Conservation (phyloP, 1,140 invertebrate species). For the Wiebesia pumilae region DNA sequence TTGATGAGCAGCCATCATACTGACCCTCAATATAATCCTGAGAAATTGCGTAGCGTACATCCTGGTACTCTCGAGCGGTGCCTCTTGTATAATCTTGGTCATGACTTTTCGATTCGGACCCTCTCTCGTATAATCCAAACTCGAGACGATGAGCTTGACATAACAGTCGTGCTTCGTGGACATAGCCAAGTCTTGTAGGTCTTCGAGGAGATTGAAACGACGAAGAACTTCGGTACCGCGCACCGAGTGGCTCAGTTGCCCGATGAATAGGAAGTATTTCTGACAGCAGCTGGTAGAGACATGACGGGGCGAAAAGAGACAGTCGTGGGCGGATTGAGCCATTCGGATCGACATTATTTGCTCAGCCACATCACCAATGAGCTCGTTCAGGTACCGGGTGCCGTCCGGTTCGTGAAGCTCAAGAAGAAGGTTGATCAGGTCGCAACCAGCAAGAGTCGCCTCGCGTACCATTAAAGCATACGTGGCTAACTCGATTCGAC, state of each 20-base stretch:
- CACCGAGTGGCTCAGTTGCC: slow-evolving; percentile 85
- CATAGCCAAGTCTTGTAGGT: slow-evolving; percentile 86
- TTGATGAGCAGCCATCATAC: slow-evolving; percentile 71
- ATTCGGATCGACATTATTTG: slow-evolving; percentile 85
- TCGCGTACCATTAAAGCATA: slow-evolving; percentile 75
- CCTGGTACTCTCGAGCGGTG: slow-evolving; percentile 83
- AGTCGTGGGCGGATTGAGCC: slow-evolving; percentile 87
- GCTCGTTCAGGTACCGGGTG: slow-evolving; percentile 82
- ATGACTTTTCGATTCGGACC: slow-evolving; percentile 67
- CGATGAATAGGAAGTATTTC: slow-evolving; percentile 95
- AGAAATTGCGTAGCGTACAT: slow-evolving; percentile 94
- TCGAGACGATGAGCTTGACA: slow-evolving; percentile 92
- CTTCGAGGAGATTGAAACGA: slow-evolving; percentile 86
- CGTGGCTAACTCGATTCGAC: slow-evolving; percentile 81
- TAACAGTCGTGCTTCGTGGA: slow-evolving; percentile 92
- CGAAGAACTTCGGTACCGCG: slow-evolving; percentile 85
- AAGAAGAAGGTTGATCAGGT: slow-evolving; percentile 86
- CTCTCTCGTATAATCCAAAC: slow-evolving; percentile 89
- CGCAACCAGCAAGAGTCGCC: slow-evolving; percentile 83
- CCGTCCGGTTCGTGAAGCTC: slow-evolving; percentile 75
- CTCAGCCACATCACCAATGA: slow-evolving; percentile 86
- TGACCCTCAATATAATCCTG: slow-evolving; percentile 86
- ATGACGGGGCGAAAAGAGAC: slow-evolving; percentile 90
- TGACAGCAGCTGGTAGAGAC: slow-evolving; percentile 92
- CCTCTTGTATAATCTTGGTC: slow-evolving; percentile 80